Evolutionary conservation across 2,797 vertebrate genomes (phyloP).

Genomic region (Cyprinella venusta): DNA sequence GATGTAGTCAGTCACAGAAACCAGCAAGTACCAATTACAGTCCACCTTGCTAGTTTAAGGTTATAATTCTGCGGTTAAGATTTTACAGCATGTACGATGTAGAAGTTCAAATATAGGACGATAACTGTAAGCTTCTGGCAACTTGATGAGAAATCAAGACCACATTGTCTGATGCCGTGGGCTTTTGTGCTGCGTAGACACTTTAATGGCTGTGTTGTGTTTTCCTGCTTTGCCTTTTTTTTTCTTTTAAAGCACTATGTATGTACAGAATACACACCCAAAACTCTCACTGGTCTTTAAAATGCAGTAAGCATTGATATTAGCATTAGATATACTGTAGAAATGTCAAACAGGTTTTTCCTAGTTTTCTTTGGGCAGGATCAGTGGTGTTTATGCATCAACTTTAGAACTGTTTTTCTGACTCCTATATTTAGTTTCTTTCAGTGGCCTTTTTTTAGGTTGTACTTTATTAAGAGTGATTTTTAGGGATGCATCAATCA

Average conservation of each 20-base stretch:
- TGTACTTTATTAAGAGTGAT: not conserved
- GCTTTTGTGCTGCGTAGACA: not conserved
- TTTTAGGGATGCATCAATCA: not conserved
- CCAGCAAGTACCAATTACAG: constrained; percentile 21
- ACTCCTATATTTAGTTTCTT: not conserved
- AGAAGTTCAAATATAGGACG: constrained; percentile 24
- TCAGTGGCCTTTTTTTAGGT: not conserved
- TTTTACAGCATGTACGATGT: constrained; percentile 5
- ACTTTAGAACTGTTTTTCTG: not conserved
- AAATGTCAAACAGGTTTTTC: constrained; percentile 14
- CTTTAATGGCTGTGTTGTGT: not conserved
- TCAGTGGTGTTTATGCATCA: constrained; percentile 4
- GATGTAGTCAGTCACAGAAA: not conserved
- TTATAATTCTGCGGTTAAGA: constrained; percentile 14
- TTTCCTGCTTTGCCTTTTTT: not conserved
- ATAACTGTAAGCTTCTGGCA: not conserved
- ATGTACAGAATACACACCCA: not conserved
- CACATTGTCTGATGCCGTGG: not conserved
- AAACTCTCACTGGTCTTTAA: not conserved
- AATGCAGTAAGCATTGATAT: not conserved
- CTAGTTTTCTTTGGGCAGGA: not conserved
- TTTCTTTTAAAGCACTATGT: not conserved
- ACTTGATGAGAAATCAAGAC: constrained; percentile 5
- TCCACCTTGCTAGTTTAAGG: constrained; percentile 23
- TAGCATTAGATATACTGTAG: not conserved